A percentile compares a stretch with the other conserved stretches of the same genome.
Evolutionary conservation across 2,888 invertebrate species (phyloP).

Genomic region (Criorhina ranunculi): DNA sequence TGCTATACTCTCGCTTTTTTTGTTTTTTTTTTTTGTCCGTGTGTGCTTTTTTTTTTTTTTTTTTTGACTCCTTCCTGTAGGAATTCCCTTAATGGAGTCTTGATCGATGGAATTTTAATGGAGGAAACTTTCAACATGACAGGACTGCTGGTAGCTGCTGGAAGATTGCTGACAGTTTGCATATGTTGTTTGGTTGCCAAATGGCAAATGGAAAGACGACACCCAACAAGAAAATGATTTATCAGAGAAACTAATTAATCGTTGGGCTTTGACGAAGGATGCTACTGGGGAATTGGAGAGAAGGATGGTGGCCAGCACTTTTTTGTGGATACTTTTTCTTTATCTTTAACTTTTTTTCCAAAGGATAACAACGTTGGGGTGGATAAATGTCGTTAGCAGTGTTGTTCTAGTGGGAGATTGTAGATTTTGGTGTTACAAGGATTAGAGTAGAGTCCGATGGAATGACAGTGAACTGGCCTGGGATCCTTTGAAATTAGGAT

Average conservation of each 20-base stretch:
- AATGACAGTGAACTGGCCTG: no score
- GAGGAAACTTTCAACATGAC: slow-evolving; percentile 68
- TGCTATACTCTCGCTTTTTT: slow-evolving; percentile 11
- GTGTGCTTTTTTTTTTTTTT: slow-evolving; percentile 2
- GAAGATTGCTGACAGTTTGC: slow-evolving; percentile 69
- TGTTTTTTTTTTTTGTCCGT: not conserved
- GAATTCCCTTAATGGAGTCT: slow-evolving; percentile 50
- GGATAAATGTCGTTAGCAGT: not conserved
- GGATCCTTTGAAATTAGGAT: no score
- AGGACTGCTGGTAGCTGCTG: slow-evolving; percentile 33
- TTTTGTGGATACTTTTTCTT: not conserved
- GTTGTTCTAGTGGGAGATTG: not conserved
- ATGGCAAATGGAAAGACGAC: not conserved
- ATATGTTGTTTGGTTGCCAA: slow-evolving; percentile 46
- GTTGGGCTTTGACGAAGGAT: slow-evolving; percentile 52
- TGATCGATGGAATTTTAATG: slow-evolving; percentile 75
- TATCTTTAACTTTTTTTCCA: not conserved
- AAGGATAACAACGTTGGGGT: not conserved
- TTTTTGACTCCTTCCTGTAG: slow-evolving; percentile 18
- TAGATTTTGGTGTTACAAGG: no score
- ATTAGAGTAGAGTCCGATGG: no score
- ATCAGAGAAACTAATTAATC: slow-evolving; percentile 69
- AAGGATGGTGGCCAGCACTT: not conserved
- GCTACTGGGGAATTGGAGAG: not conserved
- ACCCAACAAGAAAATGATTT: slow-evolving; percentile 59